Base-by-base conservation (phyloP, 2,113 vertebrate species). In the Pluvialis apricaria region DNA sequence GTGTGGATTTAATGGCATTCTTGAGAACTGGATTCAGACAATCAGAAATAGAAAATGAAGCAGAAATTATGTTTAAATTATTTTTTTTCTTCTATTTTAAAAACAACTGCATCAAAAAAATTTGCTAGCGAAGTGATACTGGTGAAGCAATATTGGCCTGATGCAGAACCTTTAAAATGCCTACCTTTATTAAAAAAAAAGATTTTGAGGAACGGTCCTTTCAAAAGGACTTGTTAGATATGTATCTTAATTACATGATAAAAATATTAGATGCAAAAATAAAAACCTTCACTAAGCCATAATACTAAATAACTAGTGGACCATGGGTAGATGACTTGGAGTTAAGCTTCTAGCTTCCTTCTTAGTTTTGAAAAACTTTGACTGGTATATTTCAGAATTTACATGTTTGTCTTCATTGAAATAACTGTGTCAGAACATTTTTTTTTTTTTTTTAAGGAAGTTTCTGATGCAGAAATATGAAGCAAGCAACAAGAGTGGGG, bases 381-480 rank as follows among this genome's bases (percentile, higher is more conserved):
- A 36, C 38, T 61, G 13, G 2, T 18, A 2, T 38, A 21, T 25
- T 86, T 82, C 31, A 66, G 25, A 58, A 57, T 21, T 38, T 60
- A 5, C 7, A 2, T 26, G 15, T 40, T 68, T 78, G 5, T 68
- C 22, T 83, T 84, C 31, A 45, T 19, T 20, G 34, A 61, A 49
- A 25, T 34, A 47, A 36, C n/a, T 51, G 13, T 34, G 31, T 34
- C 65, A 55, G 16, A 70, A 57, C 45, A 45, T 45, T 29, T 32
- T 15, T 36, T 40, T 2, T 36, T 40, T 2, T 10, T 57, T 57
- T 80, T 31, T 29, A 68, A 47, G 40, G 31, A 24, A 40, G 8
- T 81, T 85, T 58, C 34, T 83, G 58, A 34, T 45, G 60, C 61
- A 88, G 65, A 94, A 87, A 83, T 71, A n/a, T 29, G 55, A 94